These are phyloP conservation scores for Micropoecilia bifurca DNA, from an alignment of 2,797 vertebrate genomes.

Conservation along the genomic window DNA sequence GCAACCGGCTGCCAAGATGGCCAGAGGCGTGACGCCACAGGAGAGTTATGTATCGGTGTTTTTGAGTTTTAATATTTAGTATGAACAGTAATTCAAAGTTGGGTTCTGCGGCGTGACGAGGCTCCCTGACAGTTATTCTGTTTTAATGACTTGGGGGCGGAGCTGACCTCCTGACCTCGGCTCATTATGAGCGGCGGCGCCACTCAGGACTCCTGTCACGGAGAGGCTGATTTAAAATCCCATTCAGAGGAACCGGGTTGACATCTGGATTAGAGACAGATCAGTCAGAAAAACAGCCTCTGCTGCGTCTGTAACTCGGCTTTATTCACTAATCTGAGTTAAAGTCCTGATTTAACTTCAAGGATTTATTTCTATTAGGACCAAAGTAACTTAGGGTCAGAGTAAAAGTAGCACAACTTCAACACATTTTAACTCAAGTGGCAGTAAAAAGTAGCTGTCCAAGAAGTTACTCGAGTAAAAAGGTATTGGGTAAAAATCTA, in stretches of 20 bases:
- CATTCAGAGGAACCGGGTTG: slow-evolving; percentile 57
- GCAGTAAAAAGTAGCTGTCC: no score
- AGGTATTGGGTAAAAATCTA: no score
- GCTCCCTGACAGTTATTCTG: not conserved
- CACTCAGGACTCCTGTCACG: slow-evolving; percentile 63
- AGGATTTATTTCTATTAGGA: not conserved
- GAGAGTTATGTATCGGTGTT: not conserved
- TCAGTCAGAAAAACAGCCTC: slow-evolving; percentile 44
- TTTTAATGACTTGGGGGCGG: not conserved
- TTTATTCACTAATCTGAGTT: not conserved
- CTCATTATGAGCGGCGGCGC: slow-evolving; percentile 63
- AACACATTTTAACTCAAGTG: no score
- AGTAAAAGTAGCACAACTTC: no score
- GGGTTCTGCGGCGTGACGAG: not conserved
- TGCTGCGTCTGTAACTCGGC: not conserved
- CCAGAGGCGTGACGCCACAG: no score
- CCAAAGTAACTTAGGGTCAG: no score
- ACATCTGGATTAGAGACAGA: slow-evolving; percentile 60
- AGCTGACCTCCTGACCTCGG: slow-evolving; percentile 49
- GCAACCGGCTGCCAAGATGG: no score
- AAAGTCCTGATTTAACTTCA: not conserved
- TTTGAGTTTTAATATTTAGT: no score
- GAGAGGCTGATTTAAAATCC: slow-evolving; percentile 63
- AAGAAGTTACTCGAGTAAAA: no score
- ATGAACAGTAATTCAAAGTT: not conserved